Evolutionary conservation across 1,140 invertebrate species (phyloP), one percentile per base, ranked within the genome.

Genomic region (Atta texana): DNA sequence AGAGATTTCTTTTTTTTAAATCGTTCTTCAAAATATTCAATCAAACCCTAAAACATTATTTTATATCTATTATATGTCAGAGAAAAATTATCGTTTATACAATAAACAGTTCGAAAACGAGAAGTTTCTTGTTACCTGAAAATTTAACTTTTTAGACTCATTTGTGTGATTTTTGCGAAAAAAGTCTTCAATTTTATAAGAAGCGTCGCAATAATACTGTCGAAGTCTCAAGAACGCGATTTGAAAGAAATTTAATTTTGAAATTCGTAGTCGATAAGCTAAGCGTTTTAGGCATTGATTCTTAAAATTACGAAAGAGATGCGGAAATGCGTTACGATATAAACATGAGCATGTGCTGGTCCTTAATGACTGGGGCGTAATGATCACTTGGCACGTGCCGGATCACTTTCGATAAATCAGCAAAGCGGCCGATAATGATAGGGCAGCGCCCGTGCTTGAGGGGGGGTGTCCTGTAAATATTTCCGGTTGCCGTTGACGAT

Each of bases 311-410:
- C 21, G 18, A 55, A 18, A 18, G 55, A 21, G 18, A 61, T 12
- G 76, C 63, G 63, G 77, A 80, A 74, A 84, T 84, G 51, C 28
- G 66, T 7, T 28, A 14, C 80, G 14, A 66, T 51, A 71, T 16
- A 61, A 82, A 82, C 61, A 82, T 18, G 24, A 61, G 39, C n/a
- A 24, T 21, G 39, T 21, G 55, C 39, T 31, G 24, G 21, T 39
- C 14, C 39, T 82, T 76, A 28, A 87, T 57, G 76, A 89, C 59
- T 63, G 55, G 55, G 84, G 55, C 76, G 69, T 89, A 89, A 89
- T 77, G 75, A 86, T 71, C 31, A 18, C 3, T 24, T 72, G 75
- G 28, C 89, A 90, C 86, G 89, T 90, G 89, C 75, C 81, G 53
- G 28, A 63, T 74, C 80, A 34, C 71, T 72, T 61, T 88, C 80